These are phyloP conservation scores for Pseudorhombus dupliciocellatus DNA, from an alignment of 2,113 vertebrate species.

Conservation along the genomic window DNA sequence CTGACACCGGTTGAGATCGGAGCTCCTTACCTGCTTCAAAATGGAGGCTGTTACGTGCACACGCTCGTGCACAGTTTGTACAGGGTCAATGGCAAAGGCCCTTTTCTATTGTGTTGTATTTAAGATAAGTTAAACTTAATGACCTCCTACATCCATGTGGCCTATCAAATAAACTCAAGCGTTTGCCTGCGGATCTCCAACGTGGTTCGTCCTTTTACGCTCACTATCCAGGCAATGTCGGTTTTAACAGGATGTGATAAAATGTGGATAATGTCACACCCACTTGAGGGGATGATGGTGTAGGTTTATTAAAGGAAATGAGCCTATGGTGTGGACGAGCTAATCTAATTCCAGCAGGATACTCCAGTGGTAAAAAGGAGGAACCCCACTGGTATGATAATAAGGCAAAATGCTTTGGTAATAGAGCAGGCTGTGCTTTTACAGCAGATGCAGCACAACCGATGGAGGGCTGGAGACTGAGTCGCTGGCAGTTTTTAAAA, in stretches of 20 bases:
- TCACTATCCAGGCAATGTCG: slow-evolving; percentile 48
- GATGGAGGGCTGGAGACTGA: not conserved
- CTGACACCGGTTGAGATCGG: slow-evolving; percentile 52
- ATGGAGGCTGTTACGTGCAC: slow-evolving; percentile 50
- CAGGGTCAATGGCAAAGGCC: slow-evolving; percentile 53
- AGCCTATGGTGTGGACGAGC: slow-evolving; percentile 41
- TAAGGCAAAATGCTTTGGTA: slow-evolving; percentile 30
- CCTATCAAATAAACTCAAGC: slow-evolving; percentile 67
- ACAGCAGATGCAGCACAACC: not conserved
- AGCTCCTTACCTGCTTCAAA: slow-evolving; percentile 46
- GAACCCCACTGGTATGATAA: slow-evolving; percentile 14
- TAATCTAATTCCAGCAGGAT: slow-evolving; percentile 49
- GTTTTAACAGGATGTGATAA: slow-evolving; percentile 71
- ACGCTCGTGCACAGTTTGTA: not conserved
- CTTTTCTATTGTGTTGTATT: slow-evolving; percentile 53
- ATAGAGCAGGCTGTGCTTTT: slow-evolving; percentile 31
- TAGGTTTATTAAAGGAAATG: slow-evolving; percentile 73
- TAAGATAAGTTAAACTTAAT: slow-evolving; percentile 76
- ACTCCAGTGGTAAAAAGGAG: slow-evolving; percentile 40
- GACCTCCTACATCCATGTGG: slow-evolving; percentile 61
- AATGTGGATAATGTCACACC: slow-evolving; percentile 69
- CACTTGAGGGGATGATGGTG: slow-evolving; percentile 74
- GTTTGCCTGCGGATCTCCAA: slow-evolving; percentile 37
- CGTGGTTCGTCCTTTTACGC: slow-evolving; percentile 63
- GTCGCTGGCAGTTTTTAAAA: slow-evolving; percentile 21